Evolutionary conservation across 1,140 invertebrate genomes (phyloP).

Genomic region (Danaus melanippus): DNA sequence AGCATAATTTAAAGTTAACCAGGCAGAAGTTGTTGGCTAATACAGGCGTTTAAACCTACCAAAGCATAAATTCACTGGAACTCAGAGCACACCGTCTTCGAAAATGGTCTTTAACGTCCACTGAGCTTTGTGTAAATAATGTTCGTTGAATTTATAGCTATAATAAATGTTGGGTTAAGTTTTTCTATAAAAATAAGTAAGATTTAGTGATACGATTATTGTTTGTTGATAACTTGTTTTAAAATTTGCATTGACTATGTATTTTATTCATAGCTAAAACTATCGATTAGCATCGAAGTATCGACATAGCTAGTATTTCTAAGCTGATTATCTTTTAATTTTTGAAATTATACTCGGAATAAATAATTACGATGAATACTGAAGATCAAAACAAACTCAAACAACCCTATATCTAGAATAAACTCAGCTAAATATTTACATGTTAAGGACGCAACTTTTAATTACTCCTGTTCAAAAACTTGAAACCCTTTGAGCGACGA

Average conservation of each 20-base stretch:
- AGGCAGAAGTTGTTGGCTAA: too few relatives aligned
- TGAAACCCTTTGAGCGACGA: slow-evolving; percentile 26
- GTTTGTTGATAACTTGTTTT: slow-evolving; percentile 10
- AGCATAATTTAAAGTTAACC: too few relatives aligned
- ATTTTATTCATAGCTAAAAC: too few relatives aligned
- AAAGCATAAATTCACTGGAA: slow-evolving; percentile 62
- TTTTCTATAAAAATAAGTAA: slow-evolving; percentile 57
- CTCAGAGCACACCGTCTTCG: slow-evolving; percentile 47
- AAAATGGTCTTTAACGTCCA: slow-evolving; percentile 62
- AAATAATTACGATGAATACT: too few relatives aligned
- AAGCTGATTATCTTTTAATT: too few relatives aligned
- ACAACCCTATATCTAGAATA: slow-evolving; percentile 6
- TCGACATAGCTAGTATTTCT: too few relatives aligned
- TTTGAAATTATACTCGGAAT: too few relatives aligned
- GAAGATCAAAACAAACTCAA: neutral
- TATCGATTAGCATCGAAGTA: too few relatives aligned
- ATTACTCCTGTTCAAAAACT: slow-evolving; percentile 31
- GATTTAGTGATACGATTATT: slow-evolving; percentile 23
- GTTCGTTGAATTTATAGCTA: slow-evolving; percentile 64
- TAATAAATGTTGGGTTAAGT: slow-evolving; percentile 61
- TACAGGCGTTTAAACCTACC: slow-evolving; percentile 12
- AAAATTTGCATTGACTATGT: too few relatives aligned
- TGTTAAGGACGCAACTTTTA: slow-evolving; percentile 29
- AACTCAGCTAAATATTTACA: slow-evolving; percentile 23
- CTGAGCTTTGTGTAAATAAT: slow-evolving; percentile 66